Percentiles rank a stretch among this genome's conserved stretches.
These are phyloP conservation scores for Cherax quadricarinatus DNA, from an alignment of 1,140 invertebrate species.

Conservation along the genomic window DNA sequence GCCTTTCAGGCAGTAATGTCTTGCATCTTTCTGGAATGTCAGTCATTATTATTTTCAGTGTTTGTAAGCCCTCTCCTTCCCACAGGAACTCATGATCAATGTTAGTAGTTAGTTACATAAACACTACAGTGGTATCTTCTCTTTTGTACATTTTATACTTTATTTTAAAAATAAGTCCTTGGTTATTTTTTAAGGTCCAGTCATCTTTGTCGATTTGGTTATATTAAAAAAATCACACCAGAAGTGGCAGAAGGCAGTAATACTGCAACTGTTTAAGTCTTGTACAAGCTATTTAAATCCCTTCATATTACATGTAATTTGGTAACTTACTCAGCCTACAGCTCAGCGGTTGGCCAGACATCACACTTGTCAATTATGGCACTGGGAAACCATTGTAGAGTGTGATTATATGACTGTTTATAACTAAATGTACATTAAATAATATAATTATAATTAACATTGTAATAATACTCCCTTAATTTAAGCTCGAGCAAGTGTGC, in stretches of 20 bases:
- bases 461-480: neutral
- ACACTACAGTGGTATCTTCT: constrained; percentile 30
- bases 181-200: neutral
- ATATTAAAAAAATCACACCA: too few relatives aligned
- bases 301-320: neutral
- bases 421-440: too few relatives aligned
- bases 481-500: too few relatives aligned
- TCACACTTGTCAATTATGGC: neutral
- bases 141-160: constrained; percentile 28
- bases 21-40: constrained; percentile 21
- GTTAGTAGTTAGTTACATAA: constrained; percentile 43
- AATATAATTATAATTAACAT: too few relatives aligned
- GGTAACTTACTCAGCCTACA: neutral
- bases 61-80: constrained; percentile 23
- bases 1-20: constrained; percentile 22
- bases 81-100: constrained; percentile 23
- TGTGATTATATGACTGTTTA: too few relatives aligned
- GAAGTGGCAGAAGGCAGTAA: too few relatives aligned
- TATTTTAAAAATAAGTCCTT: constrained; percentile 11
- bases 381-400: neutral
- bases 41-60: constrained; percentile 37
- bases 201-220: constrained; percentile 4
- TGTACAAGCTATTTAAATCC: neutral
- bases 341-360: neutral
- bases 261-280: neutral